Percentiles rank a stretch among this genome's conserved stretches.
Conservation (phyloP, 2,113 vertebrate species). For the Illadopsis cleaveri region DNA sequence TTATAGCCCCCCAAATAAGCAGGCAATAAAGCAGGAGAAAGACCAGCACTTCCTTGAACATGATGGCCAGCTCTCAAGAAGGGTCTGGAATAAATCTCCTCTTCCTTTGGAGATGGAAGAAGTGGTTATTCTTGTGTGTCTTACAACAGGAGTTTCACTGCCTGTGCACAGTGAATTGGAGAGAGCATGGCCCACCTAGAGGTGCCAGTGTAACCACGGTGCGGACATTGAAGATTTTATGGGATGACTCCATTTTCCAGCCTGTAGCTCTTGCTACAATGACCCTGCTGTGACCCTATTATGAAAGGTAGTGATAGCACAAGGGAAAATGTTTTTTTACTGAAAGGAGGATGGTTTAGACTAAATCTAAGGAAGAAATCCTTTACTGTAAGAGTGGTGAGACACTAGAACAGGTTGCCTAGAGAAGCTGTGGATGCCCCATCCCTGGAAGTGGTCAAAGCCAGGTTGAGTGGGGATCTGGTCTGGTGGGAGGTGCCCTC, state of each 20-base stretch:
- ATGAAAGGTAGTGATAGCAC: not conserved
- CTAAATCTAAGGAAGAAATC: not conserved
- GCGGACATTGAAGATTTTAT: not conserved
- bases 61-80: not conserved
- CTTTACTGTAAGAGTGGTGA: not conserved
- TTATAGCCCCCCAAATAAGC: not conserved
- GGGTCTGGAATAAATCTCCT: not conserved
- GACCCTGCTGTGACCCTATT: not conserved
- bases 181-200: not conserved
- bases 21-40: not conserved
- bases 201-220: fast-evolving
- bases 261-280: not conserved
- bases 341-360: not conserved
- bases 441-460: not conserved
- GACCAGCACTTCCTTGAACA: not conserved
- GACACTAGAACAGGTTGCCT: not conserved
- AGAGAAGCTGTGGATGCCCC: not conserved
- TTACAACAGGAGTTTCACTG: fast-evolving
- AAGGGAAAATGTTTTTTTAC: not conserved
- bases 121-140: not conserved
- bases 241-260: not conserved
- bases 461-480: not conserved
- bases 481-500: not conserved
- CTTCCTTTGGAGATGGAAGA: not conserved
- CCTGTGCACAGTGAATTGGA: not conserved